These are phyloP conservation scores for Hyperopisus bebe DNA, from an alignment of 2,113 vertebrate species.

Conservation along the genomic window DNA sequence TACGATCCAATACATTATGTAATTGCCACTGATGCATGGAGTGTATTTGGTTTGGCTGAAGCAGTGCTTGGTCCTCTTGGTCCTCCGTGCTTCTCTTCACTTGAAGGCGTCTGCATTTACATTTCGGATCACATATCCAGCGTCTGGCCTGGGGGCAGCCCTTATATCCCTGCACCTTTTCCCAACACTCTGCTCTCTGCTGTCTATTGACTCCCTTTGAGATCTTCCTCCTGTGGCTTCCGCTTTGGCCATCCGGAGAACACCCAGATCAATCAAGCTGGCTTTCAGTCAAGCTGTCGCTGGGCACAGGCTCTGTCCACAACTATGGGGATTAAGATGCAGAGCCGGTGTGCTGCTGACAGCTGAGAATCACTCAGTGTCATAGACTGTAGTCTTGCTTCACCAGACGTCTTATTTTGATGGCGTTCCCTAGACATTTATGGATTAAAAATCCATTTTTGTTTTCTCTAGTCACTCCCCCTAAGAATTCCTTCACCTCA, in stretches of 20 bases:
- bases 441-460: conserved; percentile 22
- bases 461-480: conserved; percentile 23
- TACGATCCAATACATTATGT: conserved; percentile 22
- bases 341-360: background rate
- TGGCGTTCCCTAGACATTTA: background rate
- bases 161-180: background rate
- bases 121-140: conserved; percentile 28
- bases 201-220: conserved; percentile 2
- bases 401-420: background rate
- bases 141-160: conserved; percentile 25
- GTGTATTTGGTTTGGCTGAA: conserved; percentile 38
- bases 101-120: conserved; percentile 24
- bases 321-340: background rate
- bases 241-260: background rate
- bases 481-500: background rate
- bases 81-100: conserved; percentile 21
- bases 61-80: conserved; percentile 20
- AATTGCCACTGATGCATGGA: conserved; percentile 20
- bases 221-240: conserved; percentile 17
- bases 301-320: background rate
- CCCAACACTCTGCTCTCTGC: conserved; percentile 12
- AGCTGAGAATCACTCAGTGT: background rate
- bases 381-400: background rate
- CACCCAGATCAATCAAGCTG: conserved; percentile 21
- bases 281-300: background rate